Evolutionary conservation across 2,113 vertebrate species (phyloP).

Genomic region (Gallinago jamesoni): DNA sequence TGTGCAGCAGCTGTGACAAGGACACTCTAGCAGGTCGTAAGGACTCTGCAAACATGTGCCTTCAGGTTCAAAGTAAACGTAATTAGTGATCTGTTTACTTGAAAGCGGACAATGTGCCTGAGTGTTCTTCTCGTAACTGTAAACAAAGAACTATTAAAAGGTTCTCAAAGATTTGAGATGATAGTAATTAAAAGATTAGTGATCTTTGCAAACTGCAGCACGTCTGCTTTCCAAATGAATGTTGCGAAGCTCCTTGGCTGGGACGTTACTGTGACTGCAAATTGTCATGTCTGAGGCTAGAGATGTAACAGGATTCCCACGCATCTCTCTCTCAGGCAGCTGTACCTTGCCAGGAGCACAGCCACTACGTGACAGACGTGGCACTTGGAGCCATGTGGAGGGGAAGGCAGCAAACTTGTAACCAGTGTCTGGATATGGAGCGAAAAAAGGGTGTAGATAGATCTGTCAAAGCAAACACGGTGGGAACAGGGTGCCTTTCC

Average conservation of each 20-base stretch:
- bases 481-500: accelerated
- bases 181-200: neutral
- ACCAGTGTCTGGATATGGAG: neutral
- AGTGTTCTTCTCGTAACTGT: neutral
- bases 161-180: neutral
- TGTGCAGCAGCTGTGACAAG: neutral
- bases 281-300: neutral
- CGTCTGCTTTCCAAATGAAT: neutral
- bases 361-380: accelerated
- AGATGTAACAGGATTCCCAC: neutral
- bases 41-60: neutral
- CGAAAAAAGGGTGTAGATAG: neutral
- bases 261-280: neutral
- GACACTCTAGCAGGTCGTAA: neutral
- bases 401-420: neutral
- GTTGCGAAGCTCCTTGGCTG: neutral
- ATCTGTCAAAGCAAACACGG: neutral
- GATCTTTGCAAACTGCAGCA: neutral
- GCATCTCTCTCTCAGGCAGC: neutral
- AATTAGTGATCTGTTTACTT: neutral
- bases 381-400: neutral
- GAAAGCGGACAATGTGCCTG: neutral
- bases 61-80: neutral
- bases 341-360: neutral
- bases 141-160: neutral